A percentile compares a stretch with the other conserved stretches of the same genome.
These are phyloP conservation scores for Nycticorax nycticorax DNA, from an alignment of 2,113 vertebrate genomes.

Conservation along the genomic window DNA sequence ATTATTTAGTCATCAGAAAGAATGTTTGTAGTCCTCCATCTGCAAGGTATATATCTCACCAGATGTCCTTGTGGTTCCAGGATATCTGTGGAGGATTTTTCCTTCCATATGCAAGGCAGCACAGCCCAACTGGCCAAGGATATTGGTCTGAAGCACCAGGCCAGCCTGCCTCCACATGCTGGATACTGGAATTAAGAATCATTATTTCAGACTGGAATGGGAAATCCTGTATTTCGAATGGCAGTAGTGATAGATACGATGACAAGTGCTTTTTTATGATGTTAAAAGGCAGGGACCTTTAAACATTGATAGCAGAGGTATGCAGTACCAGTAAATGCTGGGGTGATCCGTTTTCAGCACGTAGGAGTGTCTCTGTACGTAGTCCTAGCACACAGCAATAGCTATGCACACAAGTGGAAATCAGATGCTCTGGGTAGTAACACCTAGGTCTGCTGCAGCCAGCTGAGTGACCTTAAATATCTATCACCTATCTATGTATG, in stretches of 20 bases:
- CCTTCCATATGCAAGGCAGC: not conserved
- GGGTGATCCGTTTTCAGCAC: not conserved
- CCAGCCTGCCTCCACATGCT: accelerated
- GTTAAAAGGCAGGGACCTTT: not conserved
- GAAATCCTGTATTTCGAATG: not conserved
- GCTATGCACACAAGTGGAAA: not conserved
- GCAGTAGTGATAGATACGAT: not conserved
- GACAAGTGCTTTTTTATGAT: not conserved
- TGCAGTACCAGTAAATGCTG: not conserved
- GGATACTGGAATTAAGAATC: not conserved
- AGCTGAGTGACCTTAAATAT: constrained; percentile 27
- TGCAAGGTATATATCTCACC: not conserved
- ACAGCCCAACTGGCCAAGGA: not conserved
- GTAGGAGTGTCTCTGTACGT: not conserved
- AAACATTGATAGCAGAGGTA: not conserved
- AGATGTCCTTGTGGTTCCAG: not conserved
- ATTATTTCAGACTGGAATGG: not conserved
- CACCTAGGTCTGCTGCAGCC: not conserved
- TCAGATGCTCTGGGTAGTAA: not conserved
- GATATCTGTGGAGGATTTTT: not conserved
- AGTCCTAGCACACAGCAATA: not conserved
- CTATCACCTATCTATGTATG: not conserved
- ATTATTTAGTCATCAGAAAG: not conserved
- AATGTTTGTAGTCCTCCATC: not conserved
- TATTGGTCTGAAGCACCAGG: not conserved